Base-by-base conservation (phyloP, 2,113 vertebrate genomes). In the Opisthocomus hoazin region DNA sequence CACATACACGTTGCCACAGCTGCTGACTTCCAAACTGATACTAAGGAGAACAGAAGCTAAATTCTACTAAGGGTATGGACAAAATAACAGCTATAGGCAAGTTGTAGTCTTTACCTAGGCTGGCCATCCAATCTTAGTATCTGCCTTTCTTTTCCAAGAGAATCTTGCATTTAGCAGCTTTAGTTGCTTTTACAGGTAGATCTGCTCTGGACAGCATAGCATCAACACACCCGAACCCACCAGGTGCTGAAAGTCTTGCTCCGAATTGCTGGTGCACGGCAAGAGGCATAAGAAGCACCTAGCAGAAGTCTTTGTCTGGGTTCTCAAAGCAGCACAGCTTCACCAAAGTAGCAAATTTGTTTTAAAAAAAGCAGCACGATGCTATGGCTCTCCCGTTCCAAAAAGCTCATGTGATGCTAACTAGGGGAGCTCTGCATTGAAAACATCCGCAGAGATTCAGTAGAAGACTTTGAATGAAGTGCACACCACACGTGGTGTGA, bases 121-220 rank as follows among this genome's bases (percentile, higher is more conserved):
- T 29, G 54, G 39, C 5, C 61, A 23, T 83, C 43, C 53, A n/a
- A 6, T 26, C 37, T 91, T n/a, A 46, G 26, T 20, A 7, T 50
- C 39, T 79, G n/a, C 37, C 61, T 76, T 50, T 58, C 76, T 68
- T 58, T 71, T 34, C 39, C 26, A 24, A 32, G 3, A 36, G 4
- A 64, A n/a, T 37, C 54, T 51, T 60, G 10, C 0, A 12, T 76
- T 80, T 56, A 89, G 53, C 39, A 83, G 19, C 26, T 84, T 39
- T 64, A 27, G 43, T 56, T 76, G 15, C 48, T 76, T 86, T 89
- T n/a, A 56, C 22, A 81, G 71, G 24, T 71, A 19, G 6, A 46
- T 41, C 36, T 58, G 3, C 39, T 64, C n/a, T 0, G 0, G 51
- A 32, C 26, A 58, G 9, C 34, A 10, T 3, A 39, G 17, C 13